Conservation (phyloP, 2,113 vertebrate species). For the Melanocharis versteri region DNA sequence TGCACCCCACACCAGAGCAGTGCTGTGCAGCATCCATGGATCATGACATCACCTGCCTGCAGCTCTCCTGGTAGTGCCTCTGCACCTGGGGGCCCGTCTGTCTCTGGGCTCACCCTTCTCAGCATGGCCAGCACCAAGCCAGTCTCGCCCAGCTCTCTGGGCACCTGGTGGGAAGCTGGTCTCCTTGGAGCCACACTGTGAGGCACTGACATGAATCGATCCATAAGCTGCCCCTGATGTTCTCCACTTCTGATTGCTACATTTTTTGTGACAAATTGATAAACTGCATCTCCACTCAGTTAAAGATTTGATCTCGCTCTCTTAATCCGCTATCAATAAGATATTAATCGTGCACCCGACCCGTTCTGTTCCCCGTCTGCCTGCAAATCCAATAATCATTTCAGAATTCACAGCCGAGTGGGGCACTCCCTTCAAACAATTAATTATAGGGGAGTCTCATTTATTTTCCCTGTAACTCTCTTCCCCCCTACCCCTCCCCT, state of each 20-base stretch:
- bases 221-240: constrained; percentile 31
- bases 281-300: constrained; percentile 76
- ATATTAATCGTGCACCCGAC: constrained; percentile 74
- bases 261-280: constrained; percentile 79
- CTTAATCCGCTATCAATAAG: constrained; percentile 78
- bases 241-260: constrained; percentile 67
- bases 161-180: background rate
- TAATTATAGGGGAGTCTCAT: constrained; percentile 71
- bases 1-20: background rate
- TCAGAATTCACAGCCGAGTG: constrained; percentile 74
- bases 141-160: background rate
- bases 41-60: background rate
- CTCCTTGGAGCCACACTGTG: background rate
- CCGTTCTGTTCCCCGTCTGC: constrained; percentile 64
- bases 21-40: background rate
- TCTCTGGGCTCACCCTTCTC: background rate
- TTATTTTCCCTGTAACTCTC: constrained; percentile 65
- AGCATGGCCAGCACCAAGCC: background rate
- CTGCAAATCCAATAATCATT: constrained; percentile 78
- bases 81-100: fast-evolving
- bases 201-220: constrained; percentile 47
- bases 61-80: background rate
- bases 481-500: background rate
- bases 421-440: constrained; percentile 72
- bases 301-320: constrained; percentile 78